Conservation (phyloP, 2,888 invertebrate species). For the Dynastes grantii region DNA sequence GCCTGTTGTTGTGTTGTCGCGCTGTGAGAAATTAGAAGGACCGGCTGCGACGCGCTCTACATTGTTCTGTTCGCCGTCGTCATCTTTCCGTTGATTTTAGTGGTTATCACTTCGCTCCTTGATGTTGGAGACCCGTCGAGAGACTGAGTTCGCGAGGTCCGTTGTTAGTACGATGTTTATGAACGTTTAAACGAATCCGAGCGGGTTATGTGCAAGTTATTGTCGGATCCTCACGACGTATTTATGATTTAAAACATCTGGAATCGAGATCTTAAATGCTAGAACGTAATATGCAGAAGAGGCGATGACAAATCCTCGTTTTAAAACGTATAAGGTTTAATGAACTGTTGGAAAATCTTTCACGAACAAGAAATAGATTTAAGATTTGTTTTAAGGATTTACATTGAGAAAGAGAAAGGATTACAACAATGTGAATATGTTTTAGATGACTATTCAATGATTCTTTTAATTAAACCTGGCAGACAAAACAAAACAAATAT, state of each 20-base stretch:
- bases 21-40: slow-evolving; percentile 9
- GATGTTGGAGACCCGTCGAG: not conserved
- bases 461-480: too few species aligned
- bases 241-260: slow-evolving; percentile 1
- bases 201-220: slow-evolving; percentile 1
- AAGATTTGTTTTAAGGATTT: too few species aligned
- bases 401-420: too few species aligned
- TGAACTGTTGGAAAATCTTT: too few species aligned
- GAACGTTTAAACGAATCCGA: not conserved
- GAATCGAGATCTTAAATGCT: not conserved
- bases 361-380: too few species aligned
- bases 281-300: too few species aligned
- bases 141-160: not conserved
- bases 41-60: not conserved
- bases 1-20: too few species aligned
- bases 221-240: slow-evolving; percentile 5
- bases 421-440: too few species aligned
- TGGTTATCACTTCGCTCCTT: not conserved
- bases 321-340: too few species aligned
- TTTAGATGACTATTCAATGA: too few species aligned
- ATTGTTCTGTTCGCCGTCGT: not conserved
- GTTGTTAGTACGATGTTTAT: not conserved
- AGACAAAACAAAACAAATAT: too few species aligned
- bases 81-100: slow-evolving; percentile 11
- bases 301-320: too few species aligned